A percentile compares a stretch with the other conserved stretches of the same genome.
These are phyloP conservation scores for Leptarthrus brevirostris DNA, from an alignment of 2,888 invertebrate genomes.

Conservation along the genomic window DNA sequence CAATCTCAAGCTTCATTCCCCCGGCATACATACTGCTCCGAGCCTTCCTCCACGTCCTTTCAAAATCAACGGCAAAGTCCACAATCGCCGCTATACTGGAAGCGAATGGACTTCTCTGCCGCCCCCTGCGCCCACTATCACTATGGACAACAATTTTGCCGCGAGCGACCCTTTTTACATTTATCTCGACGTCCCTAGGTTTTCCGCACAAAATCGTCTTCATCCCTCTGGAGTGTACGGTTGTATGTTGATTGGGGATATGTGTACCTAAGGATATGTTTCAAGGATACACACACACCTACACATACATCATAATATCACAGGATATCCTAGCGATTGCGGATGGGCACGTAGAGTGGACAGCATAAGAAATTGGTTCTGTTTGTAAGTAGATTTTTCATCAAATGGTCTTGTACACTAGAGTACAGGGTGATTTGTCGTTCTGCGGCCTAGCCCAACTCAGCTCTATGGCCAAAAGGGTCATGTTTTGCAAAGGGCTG, in stretches of 20 bases:
- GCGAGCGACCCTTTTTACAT: constrained; percentile 59
- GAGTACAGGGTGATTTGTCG: constrained; percentile 54
- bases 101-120: constrained; percentile 53
- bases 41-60: constrained; percentile 48
- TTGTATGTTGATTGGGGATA: constrained; percentile 42
- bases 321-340: constrained; percentile 53
- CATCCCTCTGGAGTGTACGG: constrained; percentile 51
- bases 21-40: constrained; percentile 18
- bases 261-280: constrained; percentile 46
- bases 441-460: constrained; percentile 50
- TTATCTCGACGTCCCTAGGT: constrained; percentile 56
- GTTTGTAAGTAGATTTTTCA: constrained; percentile 59
- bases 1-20: constrained; percentile 44
- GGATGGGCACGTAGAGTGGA: constrained; percentile 57
- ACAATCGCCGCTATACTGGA: constrained; percentile 51
- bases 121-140: constrained; percentile 54
- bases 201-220: constrained; percentile 54
- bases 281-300: constrained; percentile 42
- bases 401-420: constrained; percentile 56
- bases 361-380: constrained; percentile 59
- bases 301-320: constrained; percentile 41
- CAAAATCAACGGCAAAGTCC: constrained; percentile 54
- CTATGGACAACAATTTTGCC: constrained; percentile 58
- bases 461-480: constrained; percentile 18
- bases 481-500: constrained; percentile 10